phyloP scores from a whole-genome alignment of 2,113 vertebrate genomes.

The Planiliza haematocheilus region DNA sequence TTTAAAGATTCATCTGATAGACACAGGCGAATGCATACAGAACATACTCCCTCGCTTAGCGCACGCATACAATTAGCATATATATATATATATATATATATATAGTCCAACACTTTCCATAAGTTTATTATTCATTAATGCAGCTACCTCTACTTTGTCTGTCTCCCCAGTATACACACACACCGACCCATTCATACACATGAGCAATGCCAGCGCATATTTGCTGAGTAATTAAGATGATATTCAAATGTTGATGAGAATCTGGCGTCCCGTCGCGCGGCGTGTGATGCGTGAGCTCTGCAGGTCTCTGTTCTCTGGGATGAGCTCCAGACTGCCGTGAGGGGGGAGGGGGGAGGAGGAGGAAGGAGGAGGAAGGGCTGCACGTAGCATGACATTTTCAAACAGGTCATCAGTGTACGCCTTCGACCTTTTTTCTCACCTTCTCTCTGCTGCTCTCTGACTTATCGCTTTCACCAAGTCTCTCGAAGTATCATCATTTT shows the following conservation, averaged over 20 bases:
- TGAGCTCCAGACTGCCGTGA: slow-evolving; percentile 7
- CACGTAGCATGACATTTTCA: slow-evolving; percentile 55
- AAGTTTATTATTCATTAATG: slow-evolving; percentile 58
- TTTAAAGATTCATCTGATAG: slow-evolving; percentile 61
- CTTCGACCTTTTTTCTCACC: slow-evolving; percentile 6
- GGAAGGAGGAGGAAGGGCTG: slow-evolving; percentile 11
- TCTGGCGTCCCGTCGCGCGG: slow-evolving; percentile 19
- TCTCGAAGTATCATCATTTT: neutral
- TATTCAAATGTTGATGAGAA: slow-evolving; percentile 52
- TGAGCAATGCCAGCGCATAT: slow-evolving; percentile 47
- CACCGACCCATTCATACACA: slow-evolving; percentile 59
- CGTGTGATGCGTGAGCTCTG: slow-evolving; percentile 37
- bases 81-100: slow-evolving; percentile 1
- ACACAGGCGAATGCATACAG: slow-evolving; percentile 9
- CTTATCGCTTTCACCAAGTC: neutral
- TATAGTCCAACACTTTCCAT: slow-evolving; percentile 20
- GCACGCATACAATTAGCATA: slow-evolving; percentile 50
- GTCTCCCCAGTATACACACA: slow-evolving; percentile 21
- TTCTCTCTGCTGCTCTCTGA: neutral
- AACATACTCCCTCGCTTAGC: slow-evolving; percentile 8
- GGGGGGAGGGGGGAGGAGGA: slow-evolving; percentile 3
- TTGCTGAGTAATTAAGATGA: slow-evolving; percentile 72
- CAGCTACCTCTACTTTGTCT: slow-evolving; percentile 38
- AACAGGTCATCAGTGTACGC: slow-evolving; percentile 42
- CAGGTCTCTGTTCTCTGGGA: slow-evolving; percentile 27